Conservation (phyloP, 2,797 vertebrate species). For the Gymnoscopelus microlampas region DNA sequence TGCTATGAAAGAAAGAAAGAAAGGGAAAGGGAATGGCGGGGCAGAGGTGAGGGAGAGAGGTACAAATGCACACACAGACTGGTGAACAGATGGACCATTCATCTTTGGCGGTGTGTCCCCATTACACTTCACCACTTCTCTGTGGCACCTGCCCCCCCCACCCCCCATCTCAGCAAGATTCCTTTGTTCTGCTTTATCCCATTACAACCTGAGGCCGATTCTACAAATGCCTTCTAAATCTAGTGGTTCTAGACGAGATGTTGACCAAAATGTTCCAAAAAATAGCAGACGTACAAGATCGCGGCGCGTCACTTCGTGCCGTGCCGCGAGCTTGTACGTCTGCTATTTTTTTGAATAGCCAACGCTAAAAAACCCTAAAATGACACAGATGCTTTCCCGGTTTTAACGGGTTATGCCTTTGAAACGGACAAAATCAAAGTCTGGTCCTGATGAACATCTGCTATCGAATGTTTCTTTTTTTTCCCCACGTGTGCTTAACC, state of each 20-base stretch:
- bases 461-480: no score
- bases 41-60: background rate
- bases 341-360: no score
- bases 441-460: background rate
- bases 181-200: slow-evolving; percentile 21
- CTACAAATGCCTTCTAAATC: no score
- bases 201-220: slow-evolving; percentile 6
- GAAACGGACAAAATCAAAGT: slow-evolving; percentile 30
- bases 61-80: background rate
- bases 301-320: no score
- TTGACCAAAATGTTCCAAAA: no score
- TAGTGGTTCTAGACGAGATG: no score
- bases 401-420: background rate
- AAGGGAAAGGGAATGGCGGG: background rate
- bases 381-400: no score
- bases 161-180: slow-evolving; percentile 1
- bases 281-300: no score
- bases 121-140: background rate
- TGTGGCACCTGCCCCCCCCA: background rate
- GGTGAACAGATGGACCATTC: background rate
- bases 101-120: background rate
- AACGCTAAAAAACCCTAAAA: no score
- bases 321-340: no score
- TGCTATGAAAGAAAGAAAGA: background rate
- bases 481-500: background rate